Conservation (phyloP, 2,888 invertebrate genomes). For the Podabrus alpinus region DNA sequence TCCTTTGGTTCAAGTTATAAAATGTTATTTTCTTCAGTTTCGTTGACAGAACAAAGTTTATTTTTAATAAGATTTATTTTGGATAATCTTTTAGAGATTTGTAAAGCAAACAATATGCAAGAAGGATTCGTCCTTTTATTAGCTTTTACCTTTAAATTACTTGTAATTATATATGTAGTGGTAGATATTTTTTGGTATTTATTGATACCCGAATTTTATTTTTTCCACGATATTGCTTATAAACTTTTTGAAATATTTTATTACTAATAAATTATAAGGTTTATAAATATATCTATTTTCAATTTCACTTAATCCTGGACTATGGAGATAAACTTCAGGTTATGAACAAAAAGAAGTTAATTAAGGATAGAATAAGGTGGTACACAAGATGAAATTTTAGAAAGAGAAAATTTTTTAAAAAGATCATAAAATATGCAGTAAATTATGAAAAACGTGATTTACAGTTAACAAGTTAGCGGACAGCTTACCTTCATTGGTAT, state of each 20-base stretch:
- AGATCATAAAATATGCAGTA: conserved; percentile 1
- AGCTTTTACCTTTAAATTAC: not conserved
- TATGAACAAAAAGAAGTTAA: not conserved
- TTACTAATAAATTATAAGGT: not conserved
- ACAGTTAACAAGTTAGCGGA: conserved; percentile 7
- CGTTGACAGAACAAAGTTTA: not conserved
- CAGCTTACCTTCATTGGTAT: conserved; percentile 48
- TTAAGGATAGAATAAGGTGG: not conserved
- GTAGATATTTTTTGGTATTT: not conserved
- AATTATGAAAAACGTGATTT: conserved; percentile 1
- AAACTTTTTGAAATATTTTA: not conserved
- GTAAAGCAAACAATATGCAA: not conserved
- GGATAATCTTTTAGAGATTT: not conserved
- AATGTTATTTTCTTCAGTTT: not conserved
- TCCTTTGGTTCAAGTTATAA: not conserved
- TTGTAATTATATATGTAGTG: not conserved
- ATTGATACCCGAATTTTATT: not conserved
- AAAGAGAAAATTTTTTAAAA: not conserved
- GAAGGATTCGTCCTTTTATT: not conserved
- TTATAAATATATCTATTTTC: not conserved
- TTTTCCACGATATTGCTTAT: not conserved
- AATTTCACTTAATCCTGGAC: not conserved
- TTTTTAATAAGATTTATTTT: not conserved
- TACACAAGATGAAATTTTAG: not conserved
- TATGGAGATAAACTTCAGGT: not conserved